Base-by-base conservation (phyloP, 1,140 invertebrate genomes). In the Caenorhabditis briggsae region DNA sequence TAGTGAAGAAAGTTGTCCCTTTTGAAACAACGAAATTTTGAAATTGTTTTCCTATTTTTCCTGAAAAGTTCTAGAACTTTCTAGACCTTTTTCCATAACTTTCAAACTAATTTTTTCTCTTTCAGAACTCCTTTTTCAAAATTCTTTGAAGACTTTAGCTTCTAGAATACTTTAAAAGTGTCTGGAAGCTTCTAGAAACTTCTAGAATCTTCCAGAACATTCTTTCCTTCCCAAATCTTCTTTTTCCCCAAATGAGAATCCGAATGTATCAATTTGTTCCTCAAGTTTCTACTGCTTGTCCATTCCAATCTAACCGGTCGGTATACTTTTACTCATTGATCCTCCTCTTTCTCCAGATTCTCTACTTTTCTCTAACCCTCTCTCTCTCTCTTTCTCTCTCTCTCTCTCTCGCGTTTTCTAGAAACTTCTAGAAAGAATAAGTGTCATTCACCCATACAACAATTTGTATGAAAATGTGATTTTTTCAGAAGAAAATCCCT, bases 241-340 rank as follows among this genome's bases (percentile, higher is more conserved):
- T 20, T n/a, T n/a, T n/a, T n/a, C 56, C n/a, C 56, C 56, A n/a
- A 33, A 25, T 14, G 9, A 64, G 5, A 18, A 18, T 43, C 20
- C 41, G 43, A 8, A 70, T 46, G 64, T 70, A 70, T 70, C 64
- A 70, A 70, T 70, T 70, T 70, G 64, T 70, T 70, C 41, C 64
- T 14, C 16, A 41, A 43, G 7, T 18, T 18, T 33, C 56, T 64
- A 3, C 25, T 33, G 23, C 23, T 64, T 12, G 7, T 16, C 33
- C 61, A 33, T 33, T 33, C 23, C 33, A 11, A 12, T 12, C 23
- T n/a, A 64, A 64, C 61, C 61, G 61, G 61, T 64, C 33, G 61
- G 50, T 12, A 16, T 64, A 64, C 23, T 64, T 64, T 64, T 64
- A 64, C 61, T 64, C n/a, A 33, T 64, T 64, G 23, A 64, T 64